phyloP scores from a whole-genome alignment of 2,113 vertebrate genomes.

The Oryzias javanicus region DNA sequence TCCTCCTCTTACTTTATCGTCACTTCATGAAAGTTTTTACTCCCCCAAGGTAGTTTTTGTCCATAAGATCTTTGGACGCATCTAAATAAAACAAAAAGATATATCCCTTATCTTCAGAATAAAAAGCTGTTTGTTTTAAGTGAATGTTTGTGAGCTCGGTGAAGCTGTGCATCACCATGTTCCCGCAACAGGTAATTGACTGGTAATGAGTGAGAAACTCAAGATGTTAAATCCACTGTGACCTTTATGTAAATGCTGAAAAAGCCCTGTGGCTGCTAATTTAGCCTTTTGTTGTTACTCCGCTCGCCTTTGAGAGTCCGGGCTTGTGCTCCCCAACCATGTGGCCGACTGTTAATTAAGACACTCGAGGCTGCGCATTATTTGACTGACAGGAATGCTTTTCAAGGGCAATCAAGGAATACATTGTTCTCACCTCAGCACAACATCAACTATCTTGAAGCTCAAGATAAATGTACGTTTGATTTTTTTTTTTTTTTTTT shows the following conservation, averaged over 20 bases:
- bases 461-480: constrained; percentile 1
- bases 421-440: constrained; percentile 42
- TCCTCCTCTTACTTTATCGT: constrained; percentile 14
- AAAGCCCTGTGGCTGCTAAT: constrained; percentile 54
- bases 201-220: constrained; percentile 60
- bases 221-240: constrained; percentile 65
- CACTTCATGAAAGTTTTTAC: constrained; percentile 19
- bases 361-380: constrained; percentile 44
- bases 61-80: constrained; percentile 12
- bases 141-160: constrained; percentile 20
- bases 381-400: constrained; percentile 54
- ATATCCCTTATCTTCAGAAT: too few species aligned
- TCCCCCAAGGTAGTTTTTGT: constrained; percentile 16
- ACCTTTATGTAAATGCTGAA: constrained; percentile 56
- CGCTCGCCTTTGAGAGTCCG: constrained; percentile 41
- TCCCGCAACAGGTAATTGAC: constrained; percentile 56
- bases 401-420: constrained; percentile 58
- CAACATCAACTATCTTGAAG: constrained; percentile 18
- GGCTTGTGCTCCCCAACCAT: constrained; percentile 51
- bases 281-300: constrained; percentile 63
- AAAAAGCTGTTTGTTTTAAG: too few species aligned
- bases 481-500: constrained; percentile 13
- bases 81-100: too few species aligned
- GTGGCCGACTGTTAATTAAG: constrained; percentile 67
- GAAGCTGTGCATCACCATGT: constrained; percentile 17